A percentile compares a stretch with the other conserved stretches of the same genome.
Conservation (phyloP, 2,797 vertebrate species). For the Balearica regulorum region DNA sequence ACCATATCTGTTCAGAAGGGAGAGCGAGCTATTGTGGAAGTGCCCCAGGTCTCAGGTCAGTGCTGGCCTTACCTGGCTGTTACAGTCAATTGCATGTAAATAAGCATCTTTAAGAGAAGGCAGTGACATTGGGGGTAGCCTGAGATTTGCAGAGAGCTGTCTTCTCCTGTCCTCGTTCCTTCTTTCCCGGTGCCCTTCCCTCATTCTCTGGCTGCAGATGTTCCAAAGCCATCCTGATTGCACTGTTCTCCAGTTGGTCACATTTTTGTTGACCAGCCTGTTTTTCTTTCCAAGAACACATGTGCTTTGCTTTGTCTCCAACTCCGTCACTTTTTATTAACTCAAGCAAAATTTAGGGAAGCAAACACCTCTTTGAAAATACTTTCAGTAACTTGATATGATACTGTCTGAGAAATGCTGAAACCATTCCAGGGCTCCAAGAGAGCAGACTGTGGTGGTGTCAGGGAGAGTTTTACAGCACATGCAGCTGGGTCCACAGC, state of each 20-base stretch:
- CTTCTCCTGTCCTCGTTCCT: not conserved
- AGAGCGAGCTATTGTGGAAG: not conserved
- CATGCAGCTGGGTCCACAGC: slow-evolving; percentile 26
- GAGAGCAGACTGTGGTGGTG: not conserved
- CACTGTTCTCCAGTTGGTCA: not conserved
- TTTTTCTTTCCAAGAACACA: not conserved
- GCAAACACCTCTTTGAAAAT: slow-evolving; percentile 36
- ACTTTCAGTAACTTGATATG: slow-evolving; percentile 30
- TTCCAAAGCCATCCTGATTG: not conserved
- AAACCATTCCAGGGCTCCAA: slow-evolving; percentile 16
- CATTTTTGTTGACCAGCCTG: slow-evolving; percentile 1
- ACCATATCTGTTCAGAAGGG: fast-evolving
- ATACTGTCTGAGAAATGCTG: slow-evolving; percentile 53
- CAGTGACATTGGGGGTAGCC: not conserved
- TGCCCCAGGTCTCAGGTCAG: not conserved
- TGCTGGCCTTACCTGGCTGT: not conserved
- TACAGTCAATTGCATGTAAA: not conserved
- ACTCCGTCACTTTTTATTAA: slow-evolving; percentile 43
- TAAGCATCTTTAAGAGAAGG: not conserved
- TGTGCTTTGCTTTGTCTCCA: slow-evolving; percentile 35
- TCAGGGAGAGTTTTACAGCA: not conserved
- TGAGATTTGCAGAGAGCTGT: not conserved
- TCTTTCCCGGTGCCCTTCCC: not conserved
- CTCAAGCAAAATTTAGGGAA: slow-evolving; percentile 1
- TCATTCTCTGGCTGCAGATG: not conserved